These are phyloP conservation scores for Dinothrombium tinctorium DNA, from an alignment of 1,140 invertebrate species.

Conservation along the genomic window DNA sequence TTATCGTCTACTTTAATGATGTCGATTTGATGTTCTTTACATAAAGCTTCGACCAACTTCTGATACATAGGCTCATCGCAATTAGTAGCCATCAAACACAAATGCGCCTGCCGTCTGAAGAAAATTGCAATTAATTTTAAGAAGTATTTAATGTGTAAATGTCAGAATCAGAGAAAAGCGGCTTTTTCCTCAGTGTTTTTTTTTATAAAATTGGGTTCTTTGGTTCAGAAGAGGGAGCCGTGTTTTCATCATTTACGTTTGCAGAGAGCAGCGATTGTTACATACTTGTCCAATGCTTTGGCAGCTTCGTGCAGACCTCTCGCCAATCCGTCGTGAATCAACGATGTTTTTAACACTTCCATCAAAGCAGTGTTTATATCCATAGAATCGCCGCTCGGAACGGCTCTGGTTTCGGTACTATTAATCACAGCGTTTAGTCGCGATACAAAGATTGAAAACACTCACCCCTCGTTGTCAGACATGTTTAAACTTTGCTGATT, in stretches of 20 bases:
- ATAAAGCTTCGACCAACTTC: slow-evolving; percentile 91
- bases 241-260: background rate
- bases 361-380: slow-evolving; percentile 87
- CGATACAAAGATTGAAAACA: too few species aligned
- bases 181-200: too few species aligned
- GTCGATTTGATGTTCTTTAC: slow-evolving; percentile 92
- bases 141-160: too few species aligned
- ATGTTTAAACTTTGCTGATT: too few species aligned
- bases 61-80: slow-evolving; percentile 94
- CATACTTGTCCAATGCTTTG: slow-evolving; percentile 57
- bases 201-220: background rate
- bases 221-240: slow-evolving; percentile 6
- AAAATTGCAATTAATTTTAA: too few species aligned
- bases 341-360: slow-evolving; percentile 82
- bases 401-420: too few species aligned
- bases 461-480: too few species aligned
- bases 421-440: too few species aligned
- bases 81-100: slow-evolving; percentile 90
- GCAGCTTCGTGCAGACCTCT: slow-evolving; percentile 87
- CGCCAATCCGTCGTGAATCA: slow-evolving; percentile 81
- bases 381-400: too few species aligned
- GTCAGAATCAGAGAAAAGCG: slow-evolving; percentile 1
- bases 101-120: slow-evolving; percentile 63
- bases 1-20: slow-evolving; percentile 89
- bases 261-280: background rate